Evolutionary conservation across 2,113 vertebrate species (phyloP), one percentile per base, ranked within the genome.

Genomic region (Archocentrus centrarchus): DNA sequence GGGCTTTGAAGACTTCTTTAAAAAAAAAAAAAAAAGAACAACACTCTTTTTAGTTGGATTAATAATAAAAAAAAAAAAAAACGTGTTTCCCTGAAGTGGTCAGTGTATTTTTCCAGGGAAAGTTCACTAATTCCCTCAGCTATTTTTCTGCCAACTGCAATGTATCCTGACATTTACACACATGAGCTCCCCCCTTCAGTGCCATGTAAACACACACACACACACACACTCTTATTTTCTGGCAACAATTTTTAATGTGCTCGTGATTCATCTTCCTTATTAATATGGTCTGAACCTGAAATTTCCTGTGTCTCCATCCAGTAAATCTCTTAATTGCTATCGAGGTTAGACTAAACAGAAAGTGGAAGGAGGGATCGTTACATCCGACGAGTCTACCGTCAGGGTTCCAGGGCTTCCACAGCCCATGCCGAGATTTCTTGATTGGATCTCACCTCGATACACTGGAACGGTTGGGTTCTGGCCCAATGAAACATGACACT

Each of bases 401-500:
- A 70, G 93, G 93, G 18, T 92, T 93, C 98, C 98, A 99, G 1
- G 1, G 97, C 96, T 88, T 99, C 97, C 66, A 99, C 95, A 1
- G 97, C 97, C 97, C 97, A 99, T 99, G 80, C 96, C 98, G 14
- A 99, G 96, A 92, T 99, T 98, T 57, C 97, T 95, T 18, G 97
- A 97, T 93, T 99, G 98, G 86, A 99, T 98, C 94, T 99, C 98
- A 3, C 98, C 98, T 79, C 95, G 97, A 89, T 98, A 96, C 87
- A 99, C 97, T 0, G 98, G 98, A 41, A 99, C 92, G 4, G 96
- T 96, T 7, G 96, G 89, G 78, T 99, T 99, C 92, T 99, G 98
- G 70, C 98, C 98, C 97, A 99, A 99, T 96, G 92, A 99, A 99
- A 93, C 97, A 99, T 0, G 98, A 98, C 90, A 99, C 93, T 0